Conservation (phyloP, 2,113 vertebrate species). For the Irena cyanogastra region DNA sequence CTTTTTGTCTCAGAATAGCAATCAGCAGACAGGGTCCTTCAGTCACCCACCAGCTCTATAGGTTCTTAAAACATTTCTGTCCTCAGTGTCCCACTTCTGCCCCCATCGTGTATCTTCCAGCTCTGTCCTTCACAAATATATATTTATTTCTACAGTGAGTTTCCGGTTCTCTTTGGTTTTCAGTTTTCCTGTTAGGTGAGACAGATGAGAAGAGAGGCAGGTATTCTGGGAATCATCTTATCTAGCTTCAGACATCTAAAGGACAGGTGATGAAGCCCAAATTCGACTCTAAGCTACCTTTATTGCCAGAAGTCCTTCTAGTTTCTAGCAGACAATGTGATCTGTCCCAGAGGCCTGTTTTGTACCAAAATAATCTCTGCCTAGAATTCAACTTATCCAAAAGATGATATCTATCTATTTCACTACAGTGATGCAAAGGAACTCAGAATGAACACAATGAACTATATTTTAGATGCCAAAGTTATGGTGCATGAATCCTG, state of each 20-base stretch:
- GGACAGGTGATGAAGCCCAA: not conserved
- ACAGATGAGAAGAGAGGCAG: not conserved
- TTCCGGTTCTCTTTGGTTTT: not conserved
- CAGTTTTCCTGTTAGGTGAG: not conserved
- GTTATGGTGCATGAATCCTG: slow-evolving; percentile 16
- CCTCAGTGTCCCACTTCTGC: not conserved
- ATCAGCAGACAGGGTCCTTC: rapidly evolving
- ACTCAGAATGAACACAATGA: not conserved
- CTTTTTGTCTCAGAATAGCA: not conserved
- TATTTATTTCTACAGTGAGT: not conserved
- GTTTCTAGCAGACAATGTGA: not conserved
- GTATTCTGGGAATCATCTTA: not conserved
- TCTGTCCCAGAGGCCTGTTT: not conserved
- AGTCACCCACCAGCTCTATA: not conserved
- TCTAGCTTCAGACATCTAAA: not conserved
- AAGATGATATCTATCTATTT: not conserved
- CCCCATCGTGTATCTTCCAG: rapidly evolving
- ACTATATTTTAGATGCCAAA: not conserved
- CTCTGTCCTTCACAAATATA: not conserved
- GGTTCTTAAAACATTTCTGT: not conserved
- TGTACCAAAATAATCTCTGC: not conserved
- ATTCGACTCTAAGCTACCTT: not conserved
- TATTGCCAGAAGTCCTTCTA: not conserved
- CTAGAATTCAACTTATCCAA: not conserved
- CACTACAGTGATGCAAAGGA: not conserved